Percentiles rank a stretch among this genome's conserved stretches.
Evolutionary conservation across 2,797 vertebrate genomes (phyloP).

Genomic region (Ctenopoma multispine): DNA sequence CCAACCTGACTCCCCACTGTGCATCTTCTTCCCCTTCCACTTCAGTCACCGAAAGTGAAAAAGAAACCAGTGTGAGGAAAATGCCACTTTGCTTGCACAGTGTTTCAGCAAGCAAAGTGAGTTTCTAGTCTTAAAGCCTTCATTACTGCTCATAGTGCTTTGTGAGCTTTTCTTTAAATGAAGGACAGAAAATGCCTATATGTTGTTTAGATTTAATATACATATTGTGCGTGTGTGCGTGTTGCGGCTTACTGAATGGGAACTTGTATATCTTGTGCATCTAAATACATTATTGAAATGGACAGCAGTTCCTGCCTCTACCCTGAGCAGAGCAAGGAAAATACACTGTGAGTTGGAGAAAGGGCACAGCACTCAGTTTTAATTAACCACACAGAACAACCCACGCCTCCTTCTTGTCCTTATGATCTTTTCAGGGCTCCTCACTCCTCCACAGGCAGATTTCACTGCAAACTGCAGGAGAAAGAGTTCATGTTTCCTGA

Average conservation of each 20-base stretch:
- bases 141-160: too few species aligned
- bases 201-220: background rate
- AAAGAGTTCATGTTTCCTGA: slow-evolving; percentile 1
- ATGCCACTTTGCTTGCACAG: slow-evolving; percentile 1
- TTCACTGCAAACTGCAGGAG: background rate
- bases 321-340: slow-evolving; percentile 25
- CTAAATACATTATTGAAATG: slow-evolving; percentile 37
- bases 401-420: slow-evolving; percentile 18
- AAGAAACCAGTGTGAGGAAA: slow-evolving; percentile 18
- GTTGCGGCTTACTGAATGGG: slow-evolving; percentile 1
- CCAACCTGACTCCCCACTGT: slow-evolving; percentile 27
- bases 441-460: slow-evolving; percentile 13
- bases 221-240: slow-evolving; percentile 2
- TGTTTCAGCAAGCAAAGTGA: too few species aligned
- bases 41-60: background rate
- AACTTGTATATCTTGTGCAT: background rate
- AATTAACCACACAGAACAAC: slow-evolving; percentile 56
- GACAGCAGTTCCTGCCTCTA: slow-evolving; percentile 18
- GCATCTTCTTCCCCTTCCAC: slow-evolving; percentile 27
- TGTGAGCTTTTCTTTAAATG: background rate
- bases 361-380: slow-evolving; percentile 60
- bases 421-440: slow-evolving; percentile 1
- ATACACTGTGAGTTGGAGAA: slow-evolving; percentile 41
- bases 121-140: too few species aligned
- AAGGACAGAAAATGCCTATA: background rate